These are phyloP conservation scores for Homarus gammarus DNA, from an alignment of 2,888 invertebrate genomes.

Conservation along the genomic window DNA sequence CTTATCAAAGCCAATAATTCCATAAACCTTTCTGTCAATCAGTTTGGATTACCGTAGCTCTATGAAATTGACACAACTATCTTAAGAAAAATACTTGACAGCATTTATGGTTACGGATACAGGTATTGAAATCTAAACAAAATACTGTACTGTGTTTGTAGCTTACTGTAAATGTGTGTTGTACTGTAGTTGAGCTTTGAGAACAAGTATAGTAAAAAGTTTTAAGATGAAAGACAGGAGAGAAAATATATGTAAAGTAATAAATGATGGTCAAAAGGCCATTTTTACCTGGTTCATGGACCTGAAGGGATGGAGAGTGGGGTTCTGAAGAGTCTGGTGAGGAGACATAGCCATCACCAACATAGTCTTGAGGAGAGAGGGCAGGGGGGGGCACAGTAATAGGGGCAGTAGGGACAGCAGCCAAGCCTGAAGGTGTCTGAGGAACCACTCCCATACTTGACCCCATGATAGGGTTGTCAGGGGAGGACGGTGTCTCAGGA, in stretches of 20 bases:
- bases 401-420: slow-evolving; percentile 14
- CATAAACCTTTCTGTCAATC: too few species aligned
- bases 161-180: too few species aligned
- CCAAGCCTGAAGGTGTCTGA: slow-evolving; percentile 4
- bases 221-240: background rate
- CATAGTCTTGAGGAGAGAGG: slow-evolving; percentile 44
- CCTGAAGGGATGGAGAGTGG: slow-evolving; percentile 62
- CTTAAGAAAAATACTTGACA: too few species aligned
- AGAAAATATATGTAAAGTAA: background rate
- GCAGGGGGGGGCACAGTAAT: slow-evolving; percentile 42
- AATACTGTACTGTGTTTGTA: too few species aligned
- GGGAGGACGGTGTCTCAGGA: slow-evolving; percentile 33
- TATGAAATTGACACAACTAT: too few species aligned
- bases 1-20: too few species aligned
- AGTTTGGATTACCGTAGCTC: too few species aligned
- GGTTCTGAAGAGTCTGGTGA: slow-evolving; percentile 34
- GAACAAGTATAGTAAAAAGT: too few species aligned
- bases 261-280: background rate
- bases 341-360: slow-evolving; percentile 35
- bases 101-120: too few species aligned
- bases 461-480: slow-evolving; percentile 14
- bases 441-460: slow-evolving; percentile 40
- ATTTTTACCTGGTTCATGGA: slow-evolving; percentile 57
- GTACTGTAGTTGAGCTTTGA: too few species aligned
- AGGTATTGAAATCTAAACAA: too few species aligned